Evolutionary conservation across 2,113 vertebrate species (phyloP).

Genomic region (Camelus dromedarius): DNA sequence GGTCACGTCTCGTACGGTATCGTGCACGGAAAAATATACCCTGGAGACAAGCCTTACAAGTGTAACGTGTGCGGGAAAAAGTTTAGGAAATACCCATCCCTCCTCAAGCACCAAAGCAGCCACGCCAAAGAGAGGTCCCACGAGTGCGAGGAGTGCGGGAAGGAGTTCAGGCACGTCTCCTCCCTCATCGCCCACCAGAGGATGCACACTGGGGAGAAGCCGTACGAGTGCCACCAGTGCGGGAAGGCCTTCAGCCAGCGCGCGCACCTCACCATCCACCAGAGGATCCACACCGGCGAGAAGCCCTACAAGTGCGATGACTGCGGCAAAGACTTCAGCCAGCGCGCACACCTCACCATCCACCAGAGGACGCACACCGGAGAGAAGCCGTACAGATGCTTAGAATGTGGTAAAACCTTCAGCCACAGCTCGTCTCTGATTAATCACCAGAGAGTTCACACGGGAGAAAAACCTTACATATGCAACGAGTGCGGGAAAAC

Average conservation of each 20-base stretch:
- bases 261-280: conserved; percentile 83
- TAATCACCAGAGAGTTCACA: conserved; percentile 84
- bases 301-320: conserved; percentile 84
- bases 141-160: conserved; percentile 85
- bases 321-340: conserved; percentile 85
- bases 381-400: conserved; percentile 83
- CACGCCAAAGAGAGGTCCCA: conserved; percentile 85
- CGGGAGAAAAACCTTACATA: conserved; percentile 83
- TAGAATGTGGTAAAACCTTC: conserved; percentile 84
- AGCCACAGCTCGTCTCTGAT: conserved; percentile 82
- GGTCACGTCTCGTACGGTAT: conserved; percentile 77
- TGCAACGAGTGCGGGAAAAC: conserved; percentile 84
- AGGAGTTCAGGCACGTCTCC: conserved; percentile 82
- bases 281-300: conserved; percentile 85
- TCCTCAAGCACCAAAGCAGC: conserved; percentile 80
- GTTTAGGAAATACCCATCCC: conserved; percentile 83
- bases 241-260: conserved; percentile 85
- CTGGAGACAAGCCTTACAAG: conserved; percentile 84
- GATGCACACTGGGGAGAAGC: conserved; percentile 84
- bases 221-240: conserved; percentile 83
- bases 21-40: conserved; percentile 80
- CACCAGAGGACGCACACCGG: conserved; percentile 85
- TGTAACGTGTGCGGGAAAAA: conserved; percentile 84
- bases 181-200: conserved; percentile 84
- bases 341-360: conserved; percentile 83